Evolutionary conservation across 2,888 invertebrate species (phyloP), one percentile per base, ranked within the genome.

Genomic region (Steinernema carpocapsae): DNA sequence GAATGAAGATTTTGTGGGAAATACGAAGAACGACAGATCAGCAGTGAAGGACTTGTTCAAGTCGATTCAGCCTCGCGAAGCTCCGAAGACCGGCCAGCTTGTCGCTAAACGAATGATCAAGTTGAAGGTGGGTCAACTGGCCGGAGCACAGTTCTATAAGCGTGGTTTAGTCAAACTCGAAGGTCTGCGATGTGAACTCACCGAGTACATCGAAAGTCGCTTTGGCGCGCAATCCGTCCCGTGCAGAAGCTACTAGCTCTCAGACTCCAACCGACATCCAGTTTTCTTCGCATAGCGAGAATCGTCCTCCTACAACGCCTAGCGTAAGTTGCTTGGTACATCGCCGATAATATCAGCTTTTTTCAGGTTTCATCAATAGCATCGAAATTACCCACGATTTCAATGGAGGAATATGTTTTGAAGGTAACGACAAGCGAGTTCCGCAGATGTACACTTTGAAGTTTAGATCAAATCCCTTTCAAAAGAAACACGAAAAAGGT

Each of bases 1-100:
- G 32, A 64, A 64, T 2, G 64, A 64, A 17, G 64, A 64, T 26
- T 32, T 64, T 26, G 64, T 64, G 32, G 64, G 64, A 12, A 14
- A 29, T 17, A 26, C 32, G 10, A 37, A 37, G 4, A 10, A 37
- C 4, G 64, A 64, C 19, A 17, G 29, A 6, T 32, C 64, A 1
- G 64, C 7, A 12, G 17, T 64, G 32, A 37, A 4, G 14, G 32
- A 64, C 14, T 64, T 64, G 29, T 64, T 32, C 32, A 64, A 64
- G 19, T 64, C 64, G 29, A 29, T 64, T 12, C 64, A 64, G 19
- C 64, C 64, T 32, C 64, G 64, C 22, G 56, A 48, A n/a, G 3
- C 48, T 14, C 48, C 56, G 24, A 24, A 12, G 14, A 56, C 56
- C 26, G 6, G 22, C 24, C 4, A 4, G 6, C 14, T 12, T 6